Evolutionary conservation across 1,140 invertebrate genomes (phyloP).

Genomic region (Pseudomyrmex gracilis): DNA sequence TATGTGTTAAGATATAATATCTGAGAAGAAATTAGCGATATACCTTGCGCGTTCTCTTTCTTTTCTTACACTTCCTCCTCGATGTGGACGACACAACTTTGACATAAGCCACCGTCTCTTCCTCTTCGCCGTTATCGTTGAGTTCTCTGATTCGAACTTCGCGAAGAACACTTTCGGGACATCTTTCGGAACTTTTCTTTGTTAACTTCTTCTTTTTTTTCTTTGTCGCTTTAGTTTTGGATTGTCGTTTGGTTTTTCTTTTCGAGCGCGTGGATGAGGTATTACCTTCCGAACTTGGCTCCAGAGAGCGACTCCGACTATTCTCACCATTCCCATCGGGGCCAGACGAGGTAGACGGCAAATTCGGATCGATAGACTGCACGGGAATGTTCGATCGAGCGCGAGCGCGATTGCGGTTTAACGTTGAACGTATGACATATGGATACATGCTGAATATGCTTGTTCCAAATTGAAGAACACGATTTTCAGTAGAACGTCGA

Average conservation of each 20-base stretch:
- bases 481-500: conserved; percentile 72
- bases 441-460: conserved; percentile 62
- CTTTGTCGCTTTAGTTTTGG: conserved; percentile 68
- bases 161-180: conserved; percentile 68
- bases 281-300: conserved; percentile 36
- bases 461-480: background rate
- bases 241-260: conserved; percentile 56
- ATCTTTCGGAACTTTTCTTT: conserved; percentile 82
- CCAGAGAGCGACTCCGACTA: conserved; percentile 78
- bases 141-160: conserved; percentile 82
- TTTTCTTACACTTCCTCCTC: conserved; percentile 77
- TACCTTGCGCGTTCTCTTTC: conserved; percentile 83
- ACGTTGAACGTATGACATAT: conserved; percentile 4
- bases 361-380: conserved; percentile 75
- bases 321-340: conserved; percentile 82
- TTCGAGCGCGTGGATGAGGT: conserved; percentile 59
- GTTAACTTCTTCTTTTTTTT: conserved; percentile 74
- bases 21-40: conserved; percentile 65
- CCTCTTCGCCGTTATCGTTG: conserved; percentile 79
- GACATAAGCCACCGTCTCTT: conserved; percentile 81
- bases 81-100: conserved; percentile 74
- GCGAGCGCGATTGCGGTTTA: conserved; percentile 29
- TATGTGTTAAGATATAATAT: conserved; percentile 54
- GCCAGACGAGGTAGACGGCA: conserved; percentile 86
- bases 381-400: conserved; percentile 7